A percentile compares a stretch with the other conserved stretches of the same genome.
Conservation (phyloP, 2,888 invertebrate species). For the Mayetiola destructor region DNA sequence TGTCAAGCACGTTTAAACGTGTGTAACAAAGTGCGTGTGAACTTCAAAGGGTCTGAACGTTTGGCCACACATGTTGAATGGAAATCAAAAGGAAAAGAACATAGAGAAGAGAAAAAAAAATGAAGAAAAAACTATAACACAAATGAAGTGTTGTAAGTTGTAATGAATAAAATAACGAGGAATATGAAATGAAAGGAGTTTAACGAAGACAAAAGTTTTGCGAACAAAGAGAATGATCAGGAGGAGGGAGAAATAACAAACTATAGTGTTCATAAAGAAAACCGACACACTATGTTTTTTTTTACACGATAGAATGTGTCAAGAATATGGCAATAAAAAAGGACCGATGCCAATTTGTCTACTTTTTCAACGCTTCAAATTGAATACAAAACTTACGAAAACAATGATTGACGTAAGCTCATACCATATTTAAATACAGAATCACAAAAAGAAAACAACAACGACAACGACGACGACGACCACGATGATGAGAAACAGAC, state of each 20-base stretch:
- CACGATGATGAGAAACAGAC: no score
- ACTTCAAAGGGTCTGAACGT: not conserved
- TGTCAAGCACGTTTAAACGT: no score
- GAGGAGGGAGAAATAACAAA: not conserved
- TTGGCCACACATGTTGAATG: constrained; percentile 10
- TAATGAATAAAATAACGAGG: not conserved
- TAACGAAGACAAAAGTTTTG: not conserved
- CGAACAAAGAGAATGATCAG: not conserved
- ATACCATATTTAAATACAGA: not conserved
- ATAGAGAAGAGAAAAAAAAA: not conserved
- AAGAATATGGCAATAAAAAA: constrained; percentile 2
- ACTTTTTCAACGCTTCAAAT: not conserved
- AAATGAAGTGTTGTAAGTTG: not conserved
- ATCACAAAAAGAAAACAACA: not conserved
- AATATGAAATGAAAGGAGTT: no score
- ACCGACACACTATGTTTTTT: not conserved
- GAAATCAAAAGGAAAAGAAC: not conserved
- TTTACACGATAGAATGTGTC: no score
- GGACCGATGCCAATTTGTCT: constrained; percentile 12
- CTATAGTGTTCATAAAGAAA: not conserved
- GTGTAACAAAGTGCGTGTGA: not conserved
- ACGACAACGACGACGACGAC: no score
- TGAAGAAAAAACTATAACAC: not conserved
- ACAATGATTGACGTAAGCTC: constrained; percentile 7
- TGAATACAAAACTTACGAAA: not conserved